Evolutionary conservation across 1,140 invertebrate species (phyloP), one percentile per base, ranked within the genome.

Genomic region (Phthorimaea operculella): DNA sequence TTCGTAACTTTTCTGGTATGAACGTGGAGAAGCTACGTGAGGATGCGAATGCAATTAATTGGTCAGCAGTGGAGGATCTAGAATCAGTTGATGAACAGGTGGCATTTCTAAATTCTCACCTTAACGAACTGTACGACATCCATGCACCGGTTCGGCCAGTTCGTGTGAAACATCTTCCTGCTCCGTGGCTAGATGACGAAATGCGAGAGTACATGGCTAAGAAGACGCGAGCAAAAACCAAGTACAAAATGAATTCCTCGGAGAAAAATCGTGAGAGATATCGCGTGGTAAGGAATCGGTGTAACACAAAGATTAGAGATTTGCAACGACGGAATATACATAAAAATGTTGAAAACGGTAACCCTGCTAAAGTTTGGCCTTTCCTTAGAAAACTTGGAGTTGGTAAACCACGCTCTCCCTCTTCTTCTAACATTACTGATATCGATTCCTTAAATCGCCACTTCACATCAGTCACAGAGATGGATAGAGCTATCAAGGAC

Each of bases 381-480:
- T 47, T 47, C 15, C 45, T 47, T 16, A 15, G 15, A 10, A 16
- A 15, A 47, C 45, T 47, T 16, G 45, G 45, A 47, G 14, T 47
- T 18, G 45, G 45, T 10, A 47, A 47, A 10, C 16, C 45, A 47
- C 14, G 45, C 8, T 14, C 8, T 47, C 8, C n/a, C 14, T 16
- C 14, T 16, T 47, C 45, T 52, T 42, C 51, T 11, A 54, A 52
- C 16, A 28, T 52, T 15, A 8, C 55, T 28, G 42, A 60, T 45
- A 14, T 57, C 14, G 36, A 60, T 44, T 14, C 11, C 18, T 33
- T 61, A 18, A 61, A 61, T 55, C 11, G 15, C 14, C 48, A 61
- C 36, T 61, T 61, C 18, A 39, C 45, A 17, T 21, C 55, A 17
- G 33, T 50, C 16, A n/a, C 42, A 18, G 14, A 9, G 11, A 53